Evolutionary conservation across 1,140 invertebrate genomes (phyloP).

Genomic region (Trichonephila clavipes): DNA sequence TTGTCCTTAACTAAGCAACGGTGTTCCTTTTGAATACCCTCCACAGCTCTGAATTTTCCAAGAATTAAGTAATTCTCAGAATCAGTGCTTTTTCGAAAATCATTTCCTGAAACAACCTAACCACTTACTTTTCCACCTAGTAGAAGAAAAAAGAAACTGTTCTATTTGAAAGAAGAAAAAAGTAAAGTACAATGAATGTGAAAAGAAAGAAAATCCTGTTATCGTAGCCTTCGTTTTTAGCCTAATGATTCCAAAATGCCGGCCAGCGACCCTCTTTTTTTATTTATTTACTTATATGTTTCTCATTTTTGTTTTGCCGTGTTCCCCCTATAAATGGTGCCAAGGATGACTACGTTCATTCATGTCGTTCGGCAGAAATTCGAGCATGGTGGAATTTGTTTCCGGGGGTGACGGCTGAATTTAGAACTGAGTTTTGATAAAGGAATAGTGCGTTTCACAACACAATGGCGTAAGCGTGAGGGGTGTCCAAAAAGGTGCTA

Average conservation of each 20-base stretch:
- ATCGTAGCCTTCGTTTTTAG: slow-evolving; percentile 8
- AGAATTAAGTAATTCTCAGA: neutral
- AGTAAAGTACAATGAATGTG: neutral
- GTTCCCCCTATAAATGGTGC: slow-evolving; percentile 9
- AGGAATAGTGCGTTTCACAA: neutral
- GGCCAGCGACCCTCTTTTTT: slow-evolving; percentile 11
- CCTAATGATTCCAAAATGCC: neutral
- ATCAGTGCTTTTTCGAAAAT: neutral
- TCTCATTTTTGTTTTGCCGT: neutral
- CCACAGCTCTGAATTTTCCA: neutral
- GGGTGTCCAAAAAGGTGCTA: too few species aligned
- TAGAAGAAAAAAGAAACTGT: neutral
- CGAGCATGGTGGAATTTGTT: neutral
- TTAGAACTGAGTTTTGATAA: neutral
- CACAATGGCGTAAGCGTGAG: too few species aligned
- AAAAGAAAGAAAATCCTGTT: neutral
- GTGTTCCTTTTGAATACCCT: neutral
- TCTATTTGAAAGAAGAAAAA: neutral
- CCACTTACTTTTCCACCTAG: neutral
- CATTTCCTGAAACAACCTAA: neutral
- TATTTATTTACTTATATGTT: neutral
- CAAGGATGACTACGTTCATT: slow-evolving; percentile 33
- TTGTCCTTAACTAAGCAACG: neutral
- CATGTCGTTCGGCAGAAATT: neutral
- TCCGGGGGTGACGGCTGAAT: neutral